A percentile compares a stretch with the other conserved stretches of the same genome.
Evolutionary conservation across 1,140 invertebrate genomes (phyloP).

Genomic region (Olivierus martensii): DNA sequence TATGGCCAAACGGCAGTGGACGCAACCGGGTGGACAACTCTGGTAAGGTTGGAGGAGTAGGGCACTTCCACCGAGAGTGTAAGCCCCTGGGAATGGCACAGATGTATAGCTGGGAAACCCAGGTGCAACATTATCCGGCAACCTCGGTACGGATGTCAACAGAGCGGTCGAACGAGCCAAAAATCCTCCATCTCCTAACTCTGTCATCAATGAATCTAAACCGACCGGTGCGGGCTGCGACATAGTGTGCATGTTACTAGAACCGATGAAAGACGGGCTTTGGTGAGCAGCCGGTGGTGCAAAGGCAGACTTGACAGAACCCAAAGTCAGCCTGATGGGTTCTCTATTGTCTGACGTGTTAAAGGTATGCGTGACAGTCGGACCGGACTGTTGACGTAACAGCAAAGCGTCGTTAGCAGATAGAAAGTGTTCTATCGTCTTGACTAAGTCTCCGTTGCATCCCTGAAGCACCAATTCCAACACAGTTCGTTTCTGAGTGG

Average conservation of each 20-base stretch:
- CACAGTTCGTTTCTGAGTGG: constrained; percentile 64
- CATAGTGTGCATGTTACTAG: neutral
- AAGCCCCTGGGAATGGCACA: neutral
- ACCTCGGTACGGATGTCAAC: constrained; percentile 4
- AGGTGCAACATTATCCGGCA: constrained; percentile 10
- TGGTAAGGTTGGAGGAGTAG: constrained; percentile 7
- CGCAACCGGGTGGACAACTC: constrained; percentile 9
- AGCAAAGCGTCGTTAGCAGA: constrained; percentile 20
- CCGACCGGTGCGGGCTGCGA: no score
- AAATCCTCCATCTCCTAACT: neutral
- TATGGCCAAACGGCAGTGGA: constrained; percentile 6
- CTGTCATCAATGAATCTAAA: no score
- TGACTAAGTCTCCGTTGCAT: constrained; percentile 70
- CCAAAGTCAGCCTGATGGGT: neutral
- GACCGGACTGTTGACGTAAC: constrained; percentile 2
- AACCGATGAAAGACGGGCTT: neutral
- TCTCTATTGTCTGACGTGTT: neutral
- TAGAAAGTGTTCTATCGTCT: constrained; percentile 54
- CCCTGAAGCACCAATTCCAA: constrained; percentile 71
- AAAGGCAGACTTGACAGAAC: constrained; percentile 12
- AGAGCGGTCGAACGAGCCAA: neutral
- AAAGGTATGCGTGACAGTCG: neutral
- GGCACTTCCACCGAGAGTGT: neutral
- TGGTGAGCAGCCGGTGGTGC: constrained; percentile 2
- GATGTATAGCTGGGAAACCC: neutral